A percentile compares a stretch with the other conserved stretches of the same genome.
phyloP scores from a whole-genome alignment of 2,113 vertebrate species.

The Eublepharis macularius region DNA sequence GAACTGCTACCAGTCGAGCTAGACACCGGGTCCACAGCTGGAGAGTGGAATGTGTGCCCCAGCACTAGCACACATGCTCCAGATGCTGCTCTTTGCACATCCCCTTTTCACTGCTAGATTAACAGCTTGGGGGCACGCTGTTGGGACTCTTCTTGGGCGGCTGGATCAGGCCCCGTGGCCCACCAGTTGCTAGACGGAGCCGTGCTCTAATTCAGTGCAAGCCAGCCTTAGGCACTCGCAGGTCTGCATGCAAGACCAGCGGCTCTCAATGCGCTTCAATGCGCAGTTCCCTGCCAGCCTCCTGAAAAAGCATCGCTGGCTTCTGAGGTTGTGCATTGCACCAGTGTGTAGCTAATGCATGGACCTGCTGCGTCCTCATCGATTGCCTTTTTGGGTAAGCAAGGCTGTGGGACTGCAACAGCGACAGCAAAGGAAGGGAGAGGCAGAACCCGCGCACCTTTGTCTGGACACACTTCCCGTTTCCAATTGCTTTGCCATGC shows the following conservation, averaged over 20 bases:
- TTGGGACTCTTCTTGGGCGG: background rate
- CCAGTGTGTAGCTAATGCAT: conserved; percentile 56
- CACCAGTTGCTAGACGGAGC: background rate
- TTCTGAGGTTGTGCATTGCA: conserved; percentile 71
- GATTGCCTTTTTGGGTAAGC: conserved; percentile 61
- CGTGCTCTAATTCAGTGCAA: background rate
- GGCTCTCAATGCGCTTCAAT: background rate
- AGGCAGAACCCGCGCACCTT: background rate
- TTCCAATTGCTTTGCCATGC: background rate
- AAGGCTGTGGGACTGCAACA: conserved; percentile 65
- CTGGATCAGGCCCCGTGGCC: too few relatives aligned
- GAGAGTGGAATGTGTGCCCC: too few relatives aligned
- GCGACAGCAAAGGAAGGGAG: conserved; percentile 32
- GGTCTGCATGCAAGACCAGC: background rate
- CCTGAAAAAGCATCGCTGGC: background rate
- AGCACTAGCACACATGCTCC: too few relatives aligned
- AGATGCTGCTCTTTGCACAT: too few relatives aligned
- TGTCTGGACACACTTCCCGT: conserved; percentile 2
- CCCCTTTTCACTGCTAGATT: background rate
- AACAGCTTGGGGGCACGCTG: background rate
- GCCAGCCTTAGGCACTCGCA: too few relatives aligned
- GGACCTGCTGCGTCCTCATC: conserved; percentile 57
- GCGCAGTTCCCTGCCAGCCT: background rate
- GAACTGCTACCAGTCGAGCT: too few relatives aligned
- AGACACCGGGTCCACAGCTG: too few relatives aligned